Evolutionary conservation across 1,140 invertebrate species (phyloP).

Genomic region (Dendrolimus kikuchii): DNA sequence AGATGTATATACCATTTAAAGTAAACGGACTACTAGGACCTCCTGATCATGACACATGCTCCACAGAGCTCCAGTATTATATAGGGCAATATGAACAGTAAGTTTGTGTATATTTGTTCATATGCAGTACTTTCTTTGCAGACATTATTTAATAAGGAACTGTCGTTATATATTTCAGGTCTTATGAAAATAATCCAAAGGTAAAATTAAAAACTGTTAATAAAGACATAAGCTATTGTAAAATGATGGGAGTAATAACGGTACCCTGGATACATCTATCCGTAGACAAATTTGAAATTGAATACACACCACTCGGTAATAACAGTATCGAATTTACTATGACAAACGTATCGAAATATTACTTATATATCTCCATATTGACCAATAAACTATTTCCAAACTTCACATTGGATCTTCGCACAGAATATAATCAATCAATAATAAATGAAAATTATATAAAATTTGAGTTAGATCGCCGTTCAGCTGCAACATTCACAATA

Average conservation of each 20-base stretch:
- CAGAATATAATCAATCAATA: conserved; percentile 29
- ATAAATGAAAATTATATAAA: conserved; percentile 45
- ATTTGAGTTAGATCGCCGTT: conserved; percentile 41
- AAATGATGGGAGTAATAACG: conserved; percentile 52
- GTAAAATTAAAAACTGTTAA: conserved; percentile 43
- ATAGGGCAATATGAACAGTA: conserved; percentile 46
- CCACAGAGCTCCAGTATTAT: conserved; percentile 47
- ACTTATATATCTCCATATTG: conserved; percentile 42
- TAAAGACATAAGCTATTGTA: conserved; percentile 55
- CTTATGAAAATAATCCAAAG: conserved; percentile 51
- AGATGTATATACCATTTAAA: conserved; percentile 61
- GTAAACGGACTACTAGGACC: conserved; percentile 54
- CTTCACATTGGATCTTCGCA: conserved; percentile 38
- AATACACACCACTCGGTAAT: conserved; percentile 23
- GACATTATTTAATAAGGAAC: background rate
- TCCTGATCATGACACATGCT: conserved; percentile 31
- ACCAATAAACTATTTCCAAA: conserved; percentile 43
- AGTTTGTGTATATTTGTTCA: conserved; percentile 17
- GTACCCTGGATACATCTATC: conserved; percentile 55
- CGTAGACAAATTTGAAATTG: conserved; percentile 49
- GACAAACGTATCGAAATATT: conserved; percentile 54
- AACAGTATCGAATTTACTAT: conserved; percentile 51
- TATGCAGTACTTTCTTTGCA: background rate
- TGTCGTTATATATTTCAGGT: conserved; percentile 25
- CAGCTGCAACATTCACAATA: conserved; percentile 28